Evolutionary conservation across 1,140 invertebrate genomes (phyloP).

Genomic region (Dendrolimus kikuchii): DNA sequence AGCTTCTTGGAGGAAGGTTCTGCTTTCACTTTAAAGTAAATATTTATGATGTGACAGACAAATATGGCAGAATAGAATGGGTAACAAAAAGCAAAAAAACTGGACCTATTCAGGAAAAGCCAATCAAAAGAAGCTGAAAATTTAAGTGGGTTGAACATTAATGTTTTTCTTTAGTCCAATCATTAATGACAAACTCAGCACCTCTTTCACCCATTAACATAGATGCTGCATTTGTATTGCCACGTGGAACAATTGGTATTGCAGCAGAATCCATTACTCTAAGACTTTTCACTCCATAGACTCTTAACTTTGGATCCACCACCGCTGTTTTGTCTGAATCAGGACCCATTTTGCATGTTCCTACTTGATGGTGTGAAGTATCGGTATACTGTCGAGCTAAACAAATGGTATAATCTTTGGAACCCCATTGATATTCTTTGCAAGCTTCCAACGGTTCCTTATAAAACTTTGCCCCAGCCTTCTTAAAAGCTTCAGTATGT

Average conservation of each 20-base stretch:
- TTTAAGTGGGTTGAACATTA: too few relatives aligned
- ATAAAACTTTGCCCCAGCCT: slow-evolving; percentile 72
- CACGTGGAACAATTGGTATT: slow-evolving; percentile 74
- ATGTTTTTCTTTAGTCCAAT: too few relatives aligned
- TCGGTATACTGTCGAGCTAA: slow-evolving; percentile 76
- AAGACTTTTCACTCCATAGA: slow-evolving; percentile 77
- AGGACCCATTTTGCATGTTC: slow-evolving; percentile 77
- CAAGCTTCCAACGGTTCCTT: slow-evolving; percentile 75
- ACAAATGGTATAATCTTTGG: slow-evolving; percentile 82
- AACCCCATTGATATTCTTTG: slow-evolving; percentile 73
- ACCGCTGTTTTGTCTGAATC: slow-evolving; percentile 54
- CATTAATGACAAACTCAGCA: slow-evolving; percentile 76
- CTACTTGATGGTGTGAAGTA: slow-evolving; percentile 75
- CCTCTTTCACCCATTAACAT: slow-evolving; percentile 82
- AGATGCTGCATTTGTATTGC: slow-evolving; percentile 77
- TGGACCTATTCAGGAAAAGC: too few relatives aligned
- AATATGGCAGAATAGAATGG: too few relatives aligned
- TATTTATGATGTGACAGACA: too few relatives aligned
- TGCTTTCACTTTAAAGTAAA: too few relatives aligned
- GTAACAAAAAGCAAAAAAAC: too few relatives aligned
- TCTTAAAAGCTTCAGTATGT: slow-evolving; percentile 72
- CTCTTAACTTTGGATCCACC: slow-evolving; percentile 74
- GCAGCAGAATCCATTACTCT: slow-evolving; percentile 84
- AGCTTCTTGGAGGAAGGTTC: too few relatives aligned
- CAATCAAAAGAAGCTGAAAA: too few relatives aligned